Percentiles rank a stretch among this genome's conserved stretches.
Evolutionary conservation across 1,140 invertebrate genomes (phyloP).

Genomic region (Doryteuthis pealeii): DNA sequence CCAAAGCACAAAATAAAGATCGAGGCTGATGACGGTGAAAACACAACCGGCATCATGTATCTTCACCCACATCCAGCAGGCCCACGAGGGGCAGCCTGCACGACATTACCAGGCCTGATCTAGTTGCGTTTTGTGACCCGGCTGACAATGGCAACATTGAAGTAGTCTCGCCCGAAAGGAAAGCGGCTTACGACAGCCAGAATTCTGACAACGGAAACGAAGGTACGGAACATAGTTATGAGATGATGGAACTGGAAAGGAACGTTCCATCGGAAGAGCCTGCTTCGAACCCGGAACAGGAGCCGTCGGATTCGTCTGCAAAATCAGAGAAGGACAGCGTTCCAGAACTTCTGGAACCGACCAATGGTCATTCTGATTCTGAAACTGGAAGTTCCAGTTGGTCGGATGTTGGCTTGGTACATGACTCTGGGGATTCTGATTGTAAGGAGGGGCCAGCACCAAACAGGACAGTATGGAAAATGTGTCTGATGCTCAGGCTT

Average conservation of each 20-base stretch:
- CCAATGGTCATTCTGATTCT: background rate
- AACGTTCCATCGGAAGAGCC: background rate
- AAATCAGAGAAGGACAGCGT: background rate
- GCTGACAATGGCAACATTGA: slow-evolving; percentile 3
- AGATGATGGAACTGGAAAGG: too few species aligned
- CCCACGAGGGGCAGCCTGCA: background rate
- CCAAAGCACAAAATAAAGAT: background rate
- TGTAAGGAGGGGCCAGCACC: background rate
- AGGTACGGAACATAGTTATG: too few species aligned
- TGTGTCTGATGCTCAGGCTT: too few species aligned
- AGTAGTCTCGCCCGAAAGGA: background rate
- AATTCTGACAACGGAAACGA: background rate
- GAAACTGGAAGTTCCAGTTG: slow-evolving; percentile 11
- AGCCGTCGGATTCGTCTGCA: background rate
- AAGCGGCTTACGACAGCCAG: too few species aligned
- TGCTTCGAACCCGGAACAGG: background rate
- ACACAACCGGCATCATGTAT: background rate
- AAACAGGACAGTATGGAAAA: background rate
- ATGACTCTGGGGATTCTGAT: slow-evolving; percentile 7
- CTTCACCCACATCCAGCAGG: background rate
- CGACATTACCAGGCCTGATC: background rate
- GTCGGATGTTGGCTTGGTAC: slow-evolving; percentile 2
- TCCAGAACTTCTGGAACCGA: background rate
- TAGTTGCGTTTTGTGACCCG: background rate
- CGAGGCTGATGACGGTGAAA: background rate